Base-by-base conservation (phyloP, 2,888 invertebrate species). In the Holacanthella duospinosa region DNA sequence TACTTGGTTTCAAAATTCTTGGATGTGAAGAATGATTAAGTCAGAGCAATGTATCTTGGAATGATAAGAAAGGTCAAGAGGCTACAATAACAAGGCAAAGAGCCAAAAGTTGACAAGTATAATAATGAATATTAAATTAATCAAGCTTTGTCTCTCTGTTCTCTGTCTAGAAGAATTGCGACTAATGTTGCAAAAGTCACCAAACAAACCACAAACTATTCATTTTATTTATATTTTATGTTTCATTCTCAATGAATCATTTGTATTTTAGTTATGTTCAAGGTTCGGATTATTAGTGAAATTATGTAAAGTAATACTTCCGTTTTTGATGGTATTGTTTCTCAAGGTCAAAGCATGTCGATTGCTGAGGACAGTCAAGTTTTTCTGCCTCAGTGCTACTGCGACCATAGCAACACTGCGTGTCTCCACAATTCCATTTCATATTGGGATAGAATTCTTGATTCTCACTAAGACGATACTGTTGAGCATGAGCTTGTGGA, bases 401-500 rank as follows among this genome's bases (percentile, higher is more conserved):
- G 16, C 9, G 36, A 36, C 16, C 36, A 21, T 68, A 44, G 57
- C 70, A 69, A 27, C 68, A 68, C 43, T 65, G 64, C 1, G 68
- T 66, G 12, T 66, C 64, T 48, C 66, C 66, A 63, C 71, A 71
- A 29, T 63, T 65, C 66, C 66, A 71, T 63, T 68, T 69, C 55
- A 64, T 55, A 57, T 71, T 71, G 0, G 71, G 71, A 29, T 67
- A 63, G 21, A 64, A 66, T 56, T 66, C 60, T 59, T 68, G 62
- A 27, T 61, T 56, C 6, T 61, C 61, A 44, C 63, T 62, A 12
- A 69, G 54, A 12, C 61, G 59, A 60, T 71, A 69, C 2, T 62
- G 36, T n/a, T 68, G 67, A 2, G 69, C 65, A 54, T 69, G 57
- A 1, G 71, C 69, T 55, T 71, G 71, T 19, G 71, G 71, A 16